These are phyloP conservation scores for Lasioglossum morio DNA, from an alignment of 2,888 invertebrate species.

Conservation along the genomic window DNA sequence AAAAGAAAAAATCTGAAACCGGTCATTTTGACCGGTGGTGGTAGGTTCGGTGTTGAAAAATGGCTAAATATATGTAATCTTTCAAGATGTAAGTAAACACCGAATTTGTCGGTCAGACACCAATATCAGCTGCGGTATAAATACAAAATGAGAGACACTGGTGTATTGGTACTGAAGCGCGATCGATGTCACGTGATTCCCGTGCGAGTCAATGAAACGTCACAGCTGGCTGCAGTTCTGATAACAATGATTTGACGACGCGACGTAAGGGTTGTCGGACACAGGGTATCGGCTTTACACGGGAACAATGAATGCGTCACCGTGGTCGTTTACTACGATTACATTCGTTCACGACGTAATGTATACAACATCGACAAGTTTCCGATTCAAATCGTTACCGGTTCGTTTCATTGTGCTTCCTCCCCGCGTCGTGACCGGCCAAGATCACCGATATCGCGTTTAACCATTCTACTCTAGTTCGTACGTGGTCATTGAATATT, in stretches of 20 bases:
- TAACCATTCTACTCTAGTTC: not conserved
- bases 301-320: constrained; percentile 27
- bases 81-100: not conserved
- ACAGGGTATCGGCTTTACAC: constrained; percentile 35
- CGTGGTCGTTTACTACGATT: constrained; percentile 26
- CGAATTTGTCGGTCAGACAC: too few species aligned
- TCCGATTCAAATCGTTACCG: constrained; percentile 28
- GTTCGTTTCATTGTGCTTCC: constrained; percentile 5
- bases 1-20: too few species aligned
- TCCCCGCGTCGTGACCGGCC: constrained; percentile 32
- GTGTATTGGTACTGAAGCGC: constrained; percentile 27
- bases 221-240: constrained; percentile 32
- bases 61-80: not conserved
- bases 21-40: too few species aligned
- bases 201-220: constrained; percentile 37
- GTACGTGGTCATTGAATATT: not conserved
- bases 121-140: not conserved
- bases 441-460: constrained; percentile 18
- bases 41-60: not conserved
- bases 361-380: constrained; percentile 31
- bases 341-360: not conserved
- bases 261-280: constrained; percentile 22
- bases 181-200: constrained; percentile 30
- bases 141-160: constrained; percentile 11
- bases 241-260: constrained; percentile 43